phyloP scores from a whole-genome alignment of 2,888 invertebrate genomes.

The Norana najaformis region DNA sequence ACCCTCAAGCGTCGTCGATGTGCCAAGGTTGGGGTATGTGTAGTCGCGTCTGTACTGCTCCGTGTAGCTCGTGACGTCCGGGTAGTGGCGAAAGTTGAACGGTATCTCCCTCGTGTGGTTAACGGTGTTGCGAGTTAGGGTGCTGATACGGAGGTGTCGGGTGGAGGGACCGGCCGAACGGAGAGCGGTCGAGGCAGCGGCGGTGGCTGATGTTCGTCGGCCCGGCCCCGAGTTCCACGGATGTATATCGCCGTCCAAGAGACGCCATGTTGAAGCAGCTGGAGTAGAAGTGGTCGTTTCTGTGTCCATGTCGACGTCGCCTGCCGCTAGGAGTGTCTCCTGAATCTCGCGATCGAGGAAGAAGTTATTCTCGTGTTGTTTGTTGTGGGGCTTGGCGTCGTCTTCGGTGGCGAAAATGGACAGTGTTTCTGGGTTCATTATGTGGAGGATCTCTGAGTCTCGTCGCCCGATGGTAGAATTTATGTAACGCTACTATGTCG shows the following conservation, averaged over 20 bases:
- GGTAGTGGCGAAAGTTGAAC: neutral
- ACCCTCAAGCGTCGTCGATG: neutral
- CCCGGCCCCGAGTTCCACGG: neutral
- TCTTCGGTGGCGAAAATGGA: neutral
- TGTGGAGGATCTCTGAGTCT: neutral
- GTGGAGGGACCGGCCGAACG: neutral
- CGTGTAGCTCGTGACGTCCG: neutral
- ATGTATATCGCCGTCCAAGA: neutral
- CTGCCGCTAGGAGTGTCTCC: neutral
- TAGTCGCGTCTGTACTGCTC: conserved; percentile 13
- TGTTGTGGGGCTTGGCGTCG: neutral
- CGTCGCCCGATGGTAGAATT: neutral
- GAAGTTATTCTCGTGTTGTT: neutral
- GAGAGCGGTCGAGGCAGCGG: neutral
- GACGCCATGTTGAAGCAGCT: neutral
- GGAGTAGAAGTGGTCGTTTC: neutral
- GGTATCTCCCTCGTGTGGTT: neutral
- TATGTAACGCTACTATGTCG: neutral
- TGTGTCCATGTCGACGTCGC: neutral
- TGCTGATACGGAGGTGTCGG: neutral
- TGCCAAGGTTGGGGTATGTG: neutral
- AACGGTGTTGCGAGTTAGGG: neutral
- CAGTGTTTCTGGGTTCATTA: neutral
- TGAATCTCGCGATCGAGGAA: neutral
- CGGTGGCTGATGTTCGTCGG: neutral